Evolutionary conservation across 2,888 invertebrate species (phyloP), one percentile per base, ranked within the genome.

Genomic region (Ferdinandea cuprea): DNA sequence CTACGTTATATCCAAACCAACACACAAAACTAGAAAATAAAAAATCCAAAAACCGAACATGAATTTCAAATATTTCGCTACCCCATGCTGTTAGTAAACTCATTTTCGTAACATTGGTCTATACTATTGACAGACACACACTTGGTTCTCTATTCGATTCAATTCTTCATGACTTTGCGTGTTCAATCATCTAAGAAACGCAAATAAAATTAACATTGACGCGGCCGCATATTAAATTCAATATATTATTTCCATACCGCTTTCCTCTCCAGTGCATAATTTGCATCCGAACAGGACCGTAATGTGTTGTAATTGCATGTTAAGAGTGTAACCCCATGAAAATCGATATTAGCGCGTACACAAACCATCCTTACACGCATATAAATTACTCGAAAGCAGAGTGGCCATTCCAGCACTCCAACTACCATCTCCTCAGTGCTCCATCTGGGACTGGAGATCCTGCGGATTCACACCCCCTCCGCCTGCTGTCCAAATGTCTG

Each of bases 131-230:
- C 72, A 78, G 77, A 66, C 80, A 50, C 74, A 56, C 61, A 81
- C 37, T 74, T 48, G 58, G 58, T 42, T 52, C 52, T 50, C 56
- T 73, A 73, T 73, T 40, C 65, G 48, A 72, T 52, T 65, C 66
- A 44, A 69, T 71, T 63, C 69, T 61, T 66, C 65, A 58, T 71
- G 63, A 71, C 48, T 35, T 83, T 11, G 83, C 83, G 78, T 83
- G 78, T 56, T 78, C 78, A 78, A 78, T 83, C 83, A 78, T 83
- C 78, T 66, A 42, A 77, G 77, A 77, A 83, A 63, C 58, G 52
- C 68, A 74, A 80, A 80, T 80, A 74, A 80, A 80, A 83, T 83
- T 78, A 83, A 78, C 78, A 83, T 78, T 83, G 83, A 78, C 83
- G 66, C 78, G 83, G 42, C 40, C 66, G 68, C 78, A 78, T 78